These are phyloP conservation scores for Porites lobata DNA, from an alignment of 92 coral and sea anemone species.

Conservation along the genomic window DNA sequence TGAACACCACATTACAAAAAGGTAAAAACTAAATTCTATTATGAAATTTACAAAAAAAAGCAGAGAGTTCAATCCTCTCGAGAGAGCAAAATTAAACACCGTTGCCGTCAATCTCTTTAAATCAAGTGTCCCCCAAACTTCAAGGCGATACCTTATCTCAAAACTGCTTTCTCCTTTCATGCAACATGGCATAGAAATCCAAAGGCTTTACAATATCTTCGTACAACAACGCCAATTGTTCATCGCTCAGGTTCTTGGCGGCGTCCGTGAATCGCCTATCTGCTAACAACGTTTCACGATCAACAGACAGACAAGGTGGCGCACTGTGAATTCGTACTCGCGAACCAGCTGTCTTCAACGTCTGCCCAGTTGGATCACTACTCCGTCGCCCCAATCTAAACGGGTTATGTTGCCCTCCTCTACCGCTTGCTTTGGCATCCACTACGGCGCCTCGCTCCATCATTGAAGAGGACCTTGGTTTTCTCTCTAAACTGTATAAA, in stretches of 20 bases:
- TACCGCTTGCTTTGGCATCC: neutral
- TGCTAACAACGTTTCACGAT: neutral
- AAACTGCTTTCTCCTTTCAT: neutral
- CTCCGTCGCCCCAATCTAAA: neutral
- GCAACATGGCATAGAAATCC: neutral
- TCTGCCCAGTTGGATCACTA: neutral
- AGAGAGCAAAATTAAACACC: no score
- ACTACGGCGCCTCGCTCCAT: neutral
- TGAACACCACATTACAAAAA: no score
- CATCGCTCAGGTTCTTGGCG: neutral
- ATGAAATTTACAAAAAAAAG: no score
- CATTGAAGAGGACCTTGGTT: neutral
- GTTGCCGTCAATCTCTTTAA: no score
- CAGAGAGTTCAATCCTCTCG: no score
- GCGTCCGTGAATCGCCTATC: slow-evolving; percentile 12
- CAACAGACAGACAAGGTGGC: neutral
- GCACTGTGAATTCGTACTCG: neutral
- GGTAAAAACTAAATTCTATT: no score
- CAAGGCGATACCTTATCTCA: no score
- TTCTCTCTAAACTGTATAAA: neutral
- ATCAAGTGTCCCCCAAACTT: no score
- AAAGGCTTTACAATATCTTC: slow-evolving; percentile 6
- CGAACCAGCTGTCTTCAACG: neutral
- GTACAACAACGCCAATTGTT: slow-evolving; percentile 2
- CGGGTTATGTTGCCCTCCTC: no score